Evolutionary conservation across 2,888 invertebrate species (phyloP).

Genomic region (Sicus ferrugineus): DNA sequence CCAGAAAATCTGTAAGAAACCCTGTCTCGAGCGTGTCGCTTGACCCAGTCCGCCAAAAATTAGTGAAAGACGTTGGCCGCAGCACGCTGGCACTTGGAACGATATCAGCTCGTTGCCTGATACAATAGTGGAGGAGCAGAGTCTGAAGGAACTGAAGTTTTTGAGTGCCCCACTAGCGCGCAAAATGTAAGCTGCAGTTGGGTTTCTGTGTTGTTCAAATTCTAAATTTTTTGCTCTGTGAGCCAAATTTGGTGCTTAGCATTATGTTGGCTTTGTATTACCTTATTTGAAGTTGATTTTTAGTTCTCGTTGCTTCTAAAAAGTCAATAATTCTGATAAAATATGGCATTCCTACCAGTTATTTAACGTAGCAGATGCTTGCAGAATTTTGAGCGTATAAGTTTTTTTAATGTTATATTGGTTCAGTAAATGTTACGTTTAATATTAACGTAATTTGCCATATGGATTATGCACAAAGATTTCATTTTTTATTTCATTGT

Average conservation of each 20-base stretch:
- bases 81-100: conserved; percentile 24
- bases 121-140: conserved; percentile 7
- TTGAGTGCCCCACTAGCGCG: conserved; percentile 6
- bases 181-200: conserved; percentile 8
- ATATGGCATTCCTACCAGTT: too few relatives aligned
- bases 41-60: conserved; percentile 5
- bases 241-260: conserved; percentile 1
- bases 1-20: conserved; percentile 13
- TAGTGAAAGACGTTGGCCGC: conserved; percentile 9
- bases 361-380: too few relatives aligned
- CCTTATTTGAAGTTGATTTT: neutral
- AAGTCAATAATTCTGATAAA: too few relatives aligned
- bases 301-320: neutral
- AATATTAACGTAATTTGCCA: too few relatives aligned
- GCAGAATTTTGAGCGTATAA: too few relatives aligned
- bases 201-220: neutral
- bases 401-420: too few relatives aligned
- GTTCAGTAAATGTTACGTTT: too few relatives aligned
- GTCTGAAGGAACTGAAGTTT: conserved; percentile 25
- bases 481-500: too few relatives aligned
- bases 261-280: neutral
- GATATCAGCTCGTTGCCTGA: conserved; percentile 8
- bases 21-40: neutral
- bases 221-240: neutral
- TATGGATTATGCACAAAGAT: too few relatives aligned